Conservation (phyloP, 2,888 invertebrate genomes). For the Hypomecis punctinalis region DNA sequence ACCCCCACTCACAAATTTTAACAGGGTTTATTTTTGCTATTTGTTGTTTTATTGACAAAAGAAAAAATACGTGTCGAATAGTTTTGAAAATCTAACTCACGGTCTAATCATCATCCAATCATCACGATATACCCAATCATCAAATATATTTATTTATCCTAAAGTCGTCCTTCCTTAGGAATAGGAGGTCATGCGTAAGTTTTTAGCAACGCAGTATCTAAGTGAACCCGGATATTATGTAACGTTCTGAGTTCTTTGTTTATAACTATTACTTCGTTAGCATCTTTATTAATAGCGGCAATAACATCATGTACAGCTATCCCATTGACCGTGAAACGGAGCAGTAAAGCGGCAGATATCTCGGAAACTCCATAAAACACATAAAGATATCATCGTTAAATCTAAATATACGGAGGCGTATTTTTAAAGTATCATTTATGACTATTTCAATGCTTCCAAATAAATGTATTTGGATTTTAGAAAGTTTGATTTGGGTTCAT, state of each 20-base stretch:
- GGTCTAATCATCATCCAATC: too few relatives aligned
- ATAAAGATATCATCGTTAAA: constrained; percentile 34
- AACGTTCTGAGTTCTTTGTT: neutral
- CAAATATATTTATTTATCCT: too few relatives aligned
- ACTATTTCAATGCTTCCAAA: constrained; percentile 10
- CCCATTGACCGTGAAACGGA: constrained; percentile 21
- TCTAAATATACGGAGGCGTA: constrained; percentile 22
- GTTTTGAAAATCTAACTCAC: too few relatives aligned
- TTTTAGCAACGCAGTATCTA: neutral
- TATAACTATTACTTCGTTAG: neutral
- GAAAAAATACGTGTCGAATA: too few relatives aligned
- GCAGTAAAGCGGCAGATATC: constrained; percentile 14
- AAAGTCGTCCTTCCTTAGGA: too few relatives aligned
- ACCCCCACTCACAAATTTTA: too few relatives aligned
- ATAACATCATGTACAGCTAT: constrained; percentile 6
- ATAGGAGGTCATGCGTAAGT: too few relatives aligned
- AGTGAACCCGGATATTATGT: neutral
- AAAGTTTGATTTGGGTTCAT: too few relatives aligned
- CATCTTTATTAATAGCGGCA: constrained; percentile 11
- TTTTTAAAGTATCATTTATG: constrained; percentile 23
- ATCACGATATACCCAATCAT: too few relatives aligned
- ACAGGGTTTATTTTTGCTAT: too few relatives aligned
- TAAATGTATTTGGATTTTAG: constrained; percentile 1
- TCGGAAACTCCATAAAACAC: constrained; percentile 15
- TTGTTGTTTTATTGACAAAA: too few relatives aligned